Evolutionary conservation across 2,797 vertebrate species (phyloP).

Genomic region (Hydrophis major): DNA sequence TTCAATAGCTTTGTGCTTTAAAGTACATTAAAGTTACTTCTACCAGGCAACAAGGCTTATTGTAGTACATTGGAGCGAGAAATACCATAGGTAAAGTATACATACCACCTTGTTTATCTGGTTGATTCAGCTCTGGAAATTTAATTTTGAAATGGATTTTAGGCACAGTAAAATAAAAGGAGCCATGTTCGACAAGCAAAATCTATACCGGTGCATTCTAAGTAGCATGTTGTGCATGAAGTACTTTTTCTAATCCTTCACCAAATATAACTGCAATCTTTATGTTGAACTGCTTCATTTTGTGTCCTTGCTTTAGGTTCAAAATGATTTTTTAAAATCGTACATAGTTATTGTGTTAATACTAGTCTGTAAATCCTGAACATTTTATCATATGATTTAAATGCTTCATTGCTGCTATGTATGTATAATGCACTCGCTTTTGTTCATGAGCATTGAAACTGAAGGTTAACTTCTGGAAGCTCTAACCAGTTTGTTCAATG

Average conservation of each 20-base stretch:
- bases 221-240: not conserved
- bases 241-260: not conserved
- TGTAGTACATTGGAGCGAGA: not conserved
- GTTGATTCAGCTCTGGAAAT: not conserved
- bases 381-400: conserved; percentile 43
- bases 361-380: conserved; percentile 31
- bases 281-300: conserved; percentile 8
- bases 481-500: not conserved
- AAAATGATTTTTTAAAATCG: not conserved
- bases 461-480: not conserved
- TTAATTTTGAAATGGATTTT: not conserved
- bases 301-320: not conserved
- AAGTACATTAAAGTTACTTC: not conserved
- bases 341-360: conserved; percentile 32
- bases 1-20: not conserved
- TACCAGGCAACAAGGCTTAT: not conserved
- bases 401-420: conserved; percentile 25
- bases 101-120: not conserved
- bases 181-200: not conserved
- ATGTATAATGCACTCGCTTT: accelerated
- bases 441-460: not conserved
- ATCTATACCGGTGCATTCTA: not conserved
- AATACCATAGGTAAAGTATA: not conserved
- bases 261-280: conserved; percentile 1
- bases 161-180: not conserved